Conservation (phyloP, 2,797 vertebrate genomes). For the Amblyraja radiata region DNA sequence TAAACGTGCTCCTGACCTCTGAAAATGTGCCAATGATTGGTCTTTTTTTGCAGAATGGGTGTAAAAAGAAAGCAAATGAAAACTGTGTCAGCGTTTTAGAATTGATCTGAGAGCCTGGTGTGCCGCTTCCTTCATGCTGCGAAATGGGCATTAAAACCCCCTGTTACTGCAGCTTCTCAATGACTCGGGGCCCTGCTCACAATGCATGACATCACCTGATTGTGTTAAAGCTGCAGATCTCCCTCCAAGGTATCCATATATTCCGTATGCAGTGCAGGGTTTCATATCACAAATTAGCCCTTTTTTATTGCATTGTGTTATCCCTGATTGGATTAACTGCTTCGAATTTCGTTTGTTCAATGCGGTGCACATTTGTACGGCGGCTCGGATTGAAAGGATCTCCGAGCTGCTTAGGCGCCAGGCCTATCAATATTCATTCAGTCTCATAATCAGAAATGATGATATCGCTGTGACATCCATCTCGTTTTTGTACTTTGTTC, state of each 20-base stretch:
- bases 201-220: conserved; percentile 16
- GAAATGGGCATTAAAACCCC: background rate
- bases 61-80: background rate
- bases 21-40: background rate
- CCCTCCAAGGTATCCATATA: conserved; percentile 21
- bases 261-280: background rate
- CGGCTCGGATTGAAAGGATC: conserved; percentile 4
- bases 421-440: conserved; percentile 38
- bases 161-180: background rate
- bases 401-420: background rate
- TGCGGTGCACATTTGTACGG: background rate
- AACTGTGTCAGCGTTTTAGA: background rate
- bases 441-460: background rate
- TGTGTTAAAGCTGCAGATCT: conserved; percentile 21
- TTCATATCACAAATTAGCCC: background rate
- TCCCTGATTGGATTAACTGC: conserved; percentile 32
- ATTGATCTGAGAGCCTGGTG: no score
- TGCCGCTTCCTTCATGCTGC: background rate
- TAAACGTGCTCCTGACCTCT: background rate
- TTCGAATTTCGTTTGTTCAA: conserved; percentile 15
- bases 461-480: background rate
- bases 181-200: background rate
- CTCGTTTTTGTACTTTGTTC: conserved; percentile 19
- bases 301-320: conserved; percentile 25
- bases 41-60: background rate